Evolutionary conservation across 2,797 vertebrate genomes (phyloP), one percentile per base, ranked within the genome.

Genomic region (Pantherophis vulpinus): DNA sequence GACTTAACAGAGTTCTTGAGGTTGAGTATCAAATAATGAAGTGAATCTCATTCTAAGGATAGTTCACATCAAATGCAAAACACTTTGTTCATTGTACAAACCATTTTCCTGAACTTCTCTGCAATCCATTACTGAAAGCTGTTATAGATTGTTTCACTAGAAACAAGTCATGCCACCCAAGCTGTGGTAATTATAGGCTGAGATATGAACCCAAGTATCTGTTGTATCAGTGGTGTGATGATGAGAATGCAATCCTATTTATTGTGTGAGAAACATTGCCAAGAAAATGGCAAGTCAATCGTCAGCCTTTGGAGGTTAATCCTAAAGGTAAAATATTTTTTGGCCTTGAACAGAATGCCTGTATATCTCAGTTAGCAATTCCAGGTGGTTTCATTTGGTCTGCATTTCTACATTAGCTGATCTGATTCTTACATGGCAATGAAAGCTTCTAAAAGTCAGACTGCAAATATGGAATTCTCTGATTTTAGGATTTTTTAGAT

Each of bases 61-160:
- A 9, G 1, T 47, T 32, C 86, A 87, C 47, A 91, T 1, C 89
- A 92, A 70, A 8, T 88, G 91, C 1, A 51, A 93, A 95, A 91
- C 54, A 90, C 87, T 89, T 37, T 18, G 90, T 20, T 27, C 51
- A 66, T 5, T 93, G 74, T 54, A 58, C 0, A 92, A 55, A 59
- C 3, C 5, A 83, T 91, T 94, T 90, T 88, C 93, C 5, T 32
- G 23, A 11, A 74, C 20, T 6, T 42, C 0, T 37, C 55, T 94
- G 90, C 55, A 89, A 59, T 18, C 51, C 32, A 90, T 70, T 83
- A 89, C 27, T 86, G 32, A 54, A 89, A 91, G 66, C 13, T 66
- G 70, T 91, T 88, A 91, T 91, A 42, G 58, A 93, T 91, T 86
- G 47, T 89, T 93, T 91, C 89, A 91, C 58, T 92, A 89, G 91